Base-by-base conservation (phyloP, 1,140 invertebrate genomes). In the Marisa cornuarietis region DNA sequence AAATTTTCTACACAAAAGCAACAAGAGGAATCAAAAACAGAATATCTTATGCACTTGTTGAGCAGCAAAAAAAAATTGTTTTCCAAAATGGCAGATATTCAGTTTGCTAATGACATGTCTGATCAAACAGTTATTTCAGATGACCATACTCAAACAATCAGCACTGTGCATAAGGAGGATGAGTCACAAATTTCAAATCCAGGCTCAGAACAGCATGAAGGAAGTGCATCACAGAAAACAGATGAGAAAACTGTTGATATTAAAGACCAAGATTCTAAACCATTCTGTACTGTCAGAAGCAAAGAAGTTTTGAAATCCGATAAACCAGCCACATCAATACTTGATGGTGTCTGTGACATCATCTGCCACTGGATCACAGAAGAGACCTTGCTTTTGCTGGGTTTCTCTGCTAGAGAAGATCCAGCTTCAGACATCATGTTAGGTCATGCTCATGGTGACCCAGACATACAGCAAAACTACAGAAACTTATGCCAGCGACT, bases 1-100 rank as follows among this genome's bases (percentile, higher is more conserved):
- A 74, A 78, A 78, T 24, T 74, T 49, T 54, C 54, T 61, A 78
- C 9, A 51, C 74, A 77, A 51, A 76, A 62, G 4, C 51, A 58
- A 22, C 76, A 62, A 68, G 65, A 49, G 49, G 76, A 77, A 66
- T 61, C 78, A 72, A 84, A 83, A 76, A 74, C 83, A 42, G 76
- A 80, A 14, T 78, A 81, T 75, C 74, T 86, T 10, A 79, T 82
- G 81, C 75, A 77, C 26, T 71, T 86, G 20, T 78, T 86, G 66
- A 75, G 80, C 63, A 83, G 66, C 49, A 75, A 81, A 69, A 84
- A 84, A 83, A 75, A 81, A 61, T 52, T 85, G 18, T 79, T 86
- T 16, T 80, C 79, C 73, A 77, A 79, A 68, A 76, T 86, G 72
- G 81, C 81, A 31, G 81, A 85, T 52, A 71, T 83, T 63, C 82